A percentile compares a stretch with the other conserved stretches of the same genome.
These are phyloP conservation scores for Microctonus hyperodae DNA, from an alignment of 2,888 invertebrate genomes.

Conservation along the genomic window DNA sequence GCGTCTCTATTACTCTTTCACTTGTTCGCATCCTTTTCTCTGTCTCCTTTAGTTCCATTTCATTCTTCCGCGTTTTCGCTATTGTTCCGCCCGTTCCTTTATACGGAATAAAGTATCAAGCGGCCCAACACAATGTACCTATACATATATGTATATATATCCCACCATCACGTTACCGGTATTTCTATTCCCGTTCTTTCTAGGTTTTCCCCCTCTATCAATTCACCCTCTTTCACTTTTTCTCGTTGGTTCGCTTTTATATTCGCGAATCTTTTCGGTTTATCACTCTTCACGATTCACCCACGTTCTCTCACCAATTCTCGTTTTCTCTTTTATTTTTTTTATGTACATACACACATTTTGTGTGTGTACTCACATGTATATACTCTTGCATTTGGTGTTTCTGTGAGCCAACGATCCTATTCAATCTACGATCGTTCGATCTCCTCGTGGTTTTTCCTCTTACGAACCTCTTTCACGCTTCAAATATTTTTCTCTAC, in stretches of 20 bases:
- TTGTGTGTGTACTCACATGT: no score
- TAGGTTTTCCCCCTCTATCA: slow-evolving; percentile 20
- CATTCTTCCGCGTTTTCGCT: slow-evolving; percentile 59
- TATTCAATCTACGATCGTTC: slow-evolving; percentile 35
- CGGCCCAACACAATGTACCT: slow-evolving; percentile 60
- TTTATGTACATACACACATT: slow-evolving; percentile 17
- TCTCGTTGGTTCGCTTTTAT: slow-evolving; percentile 27
- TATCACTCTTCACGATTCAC: slow-evolving; percentile 20
- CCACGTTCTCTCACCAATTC: slow-evolving; percentile 21
- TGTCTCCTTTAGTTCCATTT: slow-evolving; percentile 56
- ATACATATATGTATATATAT: no score
- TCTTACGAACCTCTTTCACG: slow-evolving; percentile 36
- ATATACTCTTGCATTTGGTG: no score
- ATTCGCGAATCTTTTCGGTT: slow-evolving; percentile 37
- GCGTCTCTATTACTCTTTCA: slow-evolving; percentile 33
- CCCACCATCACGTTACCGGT: slow-evolving; percentile 52
- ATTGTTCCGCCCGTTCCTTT: slow-evolving; percentile 61
- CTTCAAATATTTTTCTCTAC: slow-evolving; percentile 19
- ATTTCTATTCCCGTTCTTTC: slow-evolving; percentile 43
- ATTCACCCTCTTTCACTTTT: no score
- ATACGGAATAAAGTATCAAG: slow-evolving; percentile 62
- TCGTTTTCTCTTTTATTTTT: slow-evolving; percentile 15
- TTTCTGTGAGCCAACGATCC: slow-evolving; percentile 25
- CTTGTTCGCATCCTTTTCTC: slow-evolving; percentile 35
- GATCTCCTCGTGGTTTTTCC: slow-evolving; percentile 40